Evolutionary conservation across 2,113 vertebrate species (phyloP).

Genomic region (Lophius piscatorius): DNA sequence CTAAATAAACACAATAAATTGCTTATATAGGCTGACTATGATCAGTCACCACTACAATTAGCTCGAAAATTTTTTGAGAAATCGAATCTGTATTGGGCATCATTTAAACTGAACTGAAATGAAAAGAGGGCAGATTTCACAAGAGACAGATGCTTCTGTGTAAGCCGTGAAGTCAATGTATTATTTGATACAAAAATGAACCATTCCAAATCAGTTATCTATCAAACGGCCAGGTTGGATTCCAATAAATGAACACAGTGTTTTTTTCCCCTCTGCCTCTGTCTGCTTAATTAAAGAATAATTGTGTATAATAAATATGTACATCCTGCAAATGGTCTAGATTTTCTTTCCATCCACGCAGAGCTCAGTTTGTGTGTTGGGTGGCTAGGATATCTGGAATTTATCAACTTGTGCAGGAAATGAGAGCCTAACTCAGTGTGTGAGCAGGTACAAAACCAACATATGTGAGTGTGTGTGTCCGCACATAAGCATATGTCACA

Average conservation of each 20-base stretch:
- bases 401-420: conserved; percentile 77
- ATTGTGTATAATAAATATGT: conserved; percentile 67
- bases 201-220: conserved; percentile 15
- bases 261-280: conserved; percentile 74
- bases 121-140: no score
- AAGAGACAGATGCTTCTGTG: conserved; percentile 1
- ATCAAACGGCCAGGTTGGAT: conserved; percentile 17
- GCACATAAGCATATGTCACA: not conserved
- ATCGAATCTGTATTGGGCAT: no score
- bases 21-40: no score
- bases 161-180: no score
- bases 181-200: conserved; percentile 24
- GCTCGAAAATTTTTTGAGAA: no score
- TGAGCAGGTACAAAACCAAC: conserved; percentile 60
- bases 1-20: not conserved
- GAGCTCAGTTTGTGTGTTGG: conserved; percentile 7
- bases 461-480: conserved; percentile 45
- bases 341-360: conserved; percentile 31
- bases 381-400: conserved; percentile 63
- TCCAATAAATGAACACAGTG: conserved; percentile 64
- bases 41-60: no score
- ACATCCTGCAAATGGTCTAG: conserved; percentile 13
- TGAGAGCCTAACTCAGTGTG: conserved; percentile 52
- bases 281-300: conserved; percentile 82
- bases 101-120: no score